Evolutionary conservation across 2,797 vertebrate species (phyloP), one percentile per base, ranked within the genome.

Genomic region (Chloroceryle inda): DNA sequence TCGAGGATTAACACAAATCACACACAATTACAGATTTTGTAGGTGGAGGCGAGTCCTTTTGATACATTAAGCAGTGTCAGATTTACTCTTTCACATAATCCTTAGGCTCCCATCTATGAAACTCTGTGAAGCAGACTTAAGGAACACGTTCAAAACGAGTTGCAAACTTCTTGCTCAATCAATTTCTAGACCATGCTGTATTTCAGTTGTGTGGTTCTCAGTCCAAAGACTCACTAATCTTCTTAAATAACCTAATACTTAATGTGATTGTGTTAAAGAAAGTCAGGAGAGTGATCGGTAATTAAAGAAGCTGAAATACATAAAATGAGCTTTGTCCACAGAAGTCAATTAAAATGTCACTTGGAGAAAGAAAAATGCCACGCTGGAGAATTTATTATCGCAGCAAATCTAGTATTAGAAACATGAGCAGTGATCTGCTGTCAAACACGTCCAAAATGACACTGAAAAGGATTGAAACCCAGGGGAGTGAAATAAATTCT

Each of bases 1-100:
- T 56, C 11, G 29, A 83, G 85, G 82, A 75, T 94, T 88, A 95
- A 69, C 85, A 72, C 64, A 88, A 68, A 81, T 93, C 50, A 1
- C 42, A 33, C 53, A 10, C 66, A 68, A 73, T 89, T 89, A 61
- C 45, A 75, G 81, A 26, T 81, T 89, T 68, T 75, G 62, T 42
- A 64, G 84, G 78, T 71, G 83, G 88, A 90, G 77, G 42, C 35
- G 7, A 35, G 52, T 71, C 91, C 73, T 87, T 87, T 63, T 29
- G 72, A 62, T 69, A 37, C 45, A 29, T 59, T 72, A 78, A 80
- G 66, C 72, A 24, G 69, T 59, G 85, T 76, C 69, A 82, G 80
- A 92, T 69, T 76, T 69, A 42, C 66, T 92, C 40, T 74, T 68
- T 40, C 55, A 47, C 38, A 5, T 85, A 78, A 81, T 88, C 63